A percentile compares a stretch with the other conserved stretches of the same genome.
Conservation (phyloP, 23 tunicate species). For the Diplosoma virens region DNA sequence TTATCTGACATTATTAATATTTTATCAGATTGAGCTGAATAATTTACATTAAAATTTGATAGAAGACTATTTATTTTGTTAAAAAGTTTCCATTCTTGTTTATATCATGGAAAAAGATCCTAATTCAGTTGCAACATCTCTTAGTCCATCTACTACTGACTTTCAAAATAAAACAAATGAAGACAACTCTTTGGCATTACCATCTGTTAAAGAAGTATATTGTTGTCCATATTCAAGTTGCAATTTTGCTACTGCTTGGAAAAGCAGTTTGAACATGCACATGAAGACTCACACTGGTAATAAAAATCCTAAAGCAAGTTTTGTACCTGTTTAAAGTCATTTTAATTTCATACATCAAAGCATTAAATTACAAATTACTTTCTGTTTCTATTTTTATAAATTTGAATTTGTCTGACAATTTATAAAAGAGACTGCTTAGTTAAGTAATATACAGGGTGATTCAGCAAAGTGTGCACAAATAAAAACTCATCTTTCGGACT, state of each 20-base stretch:
- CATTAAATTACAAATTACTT: background rate
- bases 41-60: too few relatives aligned
- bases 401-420: background rate
- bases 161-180: background rate
- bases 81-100: too few relatives aligned
- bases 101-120: background rate
- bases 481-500: too few relatives aligned
- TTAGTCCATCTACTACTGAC: background rate
- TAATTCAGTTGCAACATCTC: background rate
- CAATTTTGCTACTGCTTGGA: conserved; percentile 49
- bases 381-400: background rate
- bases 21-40: too few relatives aligned
- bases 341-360: background rate
- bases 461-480: too few relatives aligned
- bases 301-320: background rate
- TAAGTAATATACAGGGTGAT: too few relatives aligned
- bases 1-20: too few relatives aligned
- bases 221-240: conserved; percentile 36
- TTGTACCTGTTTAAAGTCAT: background rate
- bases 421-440: too few relatives aligned
- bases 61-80: too few relatives aligned
- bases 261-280: conserved; percentile 48
- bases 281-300: conserved; percentile 56
- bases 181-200: background rate
- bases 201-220: conserved; percentile 30